These are phyloP conservation scores for Gnatocerus cornutus DNA, from an alignment of 2,888 invertebrate genomes.

Conservation along the genomic window DNA sequence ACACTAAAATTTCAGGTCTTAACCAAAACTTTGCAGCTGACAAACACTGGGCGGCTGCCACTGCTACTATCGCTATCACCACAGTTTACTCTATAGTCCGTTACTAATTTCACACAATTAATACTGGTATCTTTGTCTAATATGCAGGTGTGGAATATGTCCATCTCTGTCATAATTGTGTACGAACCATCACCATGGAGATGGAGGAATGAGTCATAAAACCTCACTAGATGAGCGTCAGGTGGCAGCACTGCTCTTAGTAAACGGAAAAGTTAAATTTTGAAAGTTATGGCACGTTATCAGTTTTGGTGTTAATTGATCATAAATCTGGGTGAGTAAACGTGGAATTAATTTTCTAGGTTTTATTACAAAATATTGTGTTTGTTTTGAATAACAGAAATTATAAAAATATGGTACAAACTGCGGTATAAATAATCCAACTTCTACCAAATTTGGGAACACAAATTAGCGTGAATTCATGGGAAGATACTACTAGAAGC, in stretches of 20 bases:
- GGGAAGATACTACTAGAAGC: too few species aligned
- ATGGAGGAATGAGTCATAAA: slow-evolving; percentile 21
- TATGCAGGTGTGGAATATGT: background rate
- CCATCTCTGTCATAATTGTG: slow-evolving; percentile 4
- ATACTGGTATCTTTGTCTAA: background rate
- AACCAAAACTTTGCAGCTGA: slow-evolving; percentile 45
- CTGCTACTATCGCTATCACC: slow-evolving; percentile 37
- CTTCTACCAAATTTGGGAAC: slow-evolving; percentile 24
- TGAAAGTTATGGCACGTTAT: background rate
- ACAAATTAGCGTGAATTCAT: slow-evolving; percentile 29
- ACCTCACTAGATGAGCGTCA: background rate
- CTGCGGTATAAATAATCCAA: slow-evolving; percentile 22
- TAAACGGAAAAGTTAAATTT: background rate
- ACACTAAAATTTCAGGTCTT: slow-evolving; percentile 23
- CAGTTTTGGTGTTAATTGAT: background rate
- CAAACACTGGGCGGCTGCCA: slow-evolving; percentile 49
- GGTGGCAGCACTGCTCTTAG: slow-evolving; percentile 15
- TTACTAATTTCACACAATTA: background rate
- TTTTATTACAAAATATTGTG: slow-evolving; percentile 38
- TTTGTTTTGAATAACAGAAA: slow-evolving; percentile 29
- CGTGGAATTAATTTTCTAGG: background rate
- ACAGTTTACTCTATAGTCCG: slow-evolving; percentile 10
- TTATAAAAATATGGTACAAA: slow-evolving; percentile 33
- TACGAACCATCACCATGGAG: slow-evolving; percentile 1
- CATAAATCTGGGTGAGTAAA: slow-evolving; percentile 1